A percentile compares a stretch with the other conserved stretches of the same genome.
Evolutionary conservation across 1,140 invertebrate genomes (phyloP).

Genomic region (Pantala flavescens): DNA sequence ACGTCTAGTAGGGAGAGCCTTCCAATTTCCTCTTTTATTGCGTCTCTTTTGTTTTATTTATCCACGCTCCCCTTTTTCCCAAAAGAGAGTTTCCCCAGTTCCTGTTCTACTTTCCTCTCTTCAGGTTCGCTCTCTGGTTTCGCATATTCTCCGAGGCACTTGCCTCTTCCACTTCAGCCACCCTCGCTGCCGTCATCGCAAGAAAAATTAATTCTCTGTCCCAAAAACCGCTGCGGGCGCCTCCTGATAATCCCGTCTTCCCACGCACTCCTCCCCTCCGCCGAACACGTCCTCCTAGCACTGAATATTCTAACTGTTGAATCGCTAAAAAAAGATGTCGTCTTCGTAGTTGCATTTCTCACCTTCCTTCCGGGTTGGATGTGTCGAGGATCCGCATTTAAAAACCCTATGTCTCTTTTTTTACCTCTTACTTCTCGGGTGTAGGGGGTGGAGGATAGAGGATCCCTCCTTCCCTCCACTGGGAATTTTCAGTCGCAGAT

Average conservation of each 20-base stretch:
- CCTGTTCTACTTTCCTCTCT: neutral
- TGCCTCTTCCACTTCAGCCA: neutral
- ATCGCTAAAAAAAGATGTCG: too few relatives aligned
- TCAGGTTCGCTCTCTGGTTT: neutral
- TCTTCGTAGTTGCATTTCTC: too few relatives aligned
- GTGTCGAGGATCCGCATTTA: too few relatives aligned
- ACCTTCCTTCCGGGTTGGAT: too few relatives aligned
- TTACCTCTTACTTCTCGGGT: too few relatives aligned
- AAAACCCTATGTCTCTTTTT: too few relatives aligned
- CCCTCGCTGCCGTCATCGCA: neutral
- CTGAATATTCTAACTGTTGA: too few relatives aligned
- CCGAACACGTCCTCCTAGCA: neutral
- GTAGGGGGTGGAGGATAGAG: too few relatives aligned
- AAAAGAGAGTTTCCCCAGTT: neutral
- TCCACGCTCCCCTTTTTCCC: neutral
- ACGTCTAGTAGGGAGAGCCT: too few relatives aligned
- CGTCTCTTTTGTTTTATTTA: neutral
- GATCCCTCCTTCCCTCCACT: too few relatives aligned
- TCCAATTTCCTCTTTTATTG: neutral
- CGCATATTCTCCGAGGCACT: neutral
- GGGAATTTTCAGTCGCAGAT: too few relatives aligned
- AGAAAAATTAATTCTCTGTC: slow-evolving; percentile 8
- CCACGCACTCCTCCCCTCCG: neutral
- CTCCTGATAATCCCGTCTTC: neutral
- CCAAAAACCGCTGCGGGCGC: neutral